Percentiles rank a stretch among this genome's conserved stretches.
Conservation (phyloP, 2,797 vertebrate species). For the Acrocephalus scirpaceus region DNA sequence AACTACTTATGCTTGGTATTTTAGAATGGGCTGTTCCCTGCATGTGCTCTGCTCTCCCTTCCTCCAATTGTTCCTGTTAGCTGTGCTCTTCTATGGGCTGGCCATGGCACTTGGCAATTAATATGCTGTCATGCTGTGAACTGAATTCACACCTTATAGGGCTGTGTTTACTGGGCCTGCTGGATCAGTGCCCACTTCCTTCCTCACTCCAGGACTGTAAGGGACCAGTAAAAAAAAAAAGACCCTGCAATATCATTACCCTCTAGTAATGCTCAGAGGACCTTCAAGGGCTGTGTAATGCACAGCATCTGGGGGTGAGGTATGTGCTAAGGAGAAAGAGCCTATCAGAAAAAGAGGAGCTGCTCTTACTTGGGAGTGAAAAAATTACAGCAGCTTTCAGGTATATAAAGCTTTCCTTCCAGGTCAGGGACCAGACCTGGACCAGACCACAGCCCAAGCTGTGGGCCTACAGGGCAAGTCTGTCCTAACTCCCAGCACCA, state of each 20-base stretch:
- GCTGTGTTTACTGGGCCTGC: slow-evolving; percentile 7
- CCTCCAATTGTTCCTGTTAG: slow-evolving; percentile 42
- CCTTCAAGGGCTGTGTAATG: not conserved
- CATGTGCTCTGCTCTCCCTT: not conserved
- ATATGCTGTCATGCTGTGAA: not conserved
- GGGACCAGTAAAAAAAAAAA: not conserved
- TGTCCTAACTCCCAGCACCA: not conserved
- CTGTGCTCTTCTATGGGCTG: not conserved
- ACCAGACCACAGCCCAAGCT: not conserved
- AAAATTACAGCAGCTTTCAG: not conserved
- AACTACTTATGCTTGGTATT: not conserved
- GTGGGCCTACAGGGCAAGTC: not conserved
- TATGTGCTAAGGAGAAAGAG: not conserved
- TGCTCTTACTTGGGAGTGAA: not conserved
- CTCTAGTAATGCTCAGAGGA: not conserved
- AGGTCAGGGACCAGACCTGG: not conserved
- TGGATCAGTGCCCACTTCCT: not conserved
- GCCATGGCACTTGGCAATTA: not conserved
- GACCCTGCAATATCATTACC: not conserved
- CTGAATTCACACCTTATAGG: slow-evolving; percentile 45
- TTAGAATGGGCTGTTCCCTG: not conserved
- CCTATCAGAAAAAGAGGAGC: not conserved
- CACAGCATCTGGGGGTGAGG: not conserved
- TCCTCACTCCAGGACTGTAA: not conserved
- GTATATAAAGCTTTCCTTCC: not conserved